Conservation (phyloP, 2,113 vertebrate genomes). For the Eptesicus fuscus region DNA sequence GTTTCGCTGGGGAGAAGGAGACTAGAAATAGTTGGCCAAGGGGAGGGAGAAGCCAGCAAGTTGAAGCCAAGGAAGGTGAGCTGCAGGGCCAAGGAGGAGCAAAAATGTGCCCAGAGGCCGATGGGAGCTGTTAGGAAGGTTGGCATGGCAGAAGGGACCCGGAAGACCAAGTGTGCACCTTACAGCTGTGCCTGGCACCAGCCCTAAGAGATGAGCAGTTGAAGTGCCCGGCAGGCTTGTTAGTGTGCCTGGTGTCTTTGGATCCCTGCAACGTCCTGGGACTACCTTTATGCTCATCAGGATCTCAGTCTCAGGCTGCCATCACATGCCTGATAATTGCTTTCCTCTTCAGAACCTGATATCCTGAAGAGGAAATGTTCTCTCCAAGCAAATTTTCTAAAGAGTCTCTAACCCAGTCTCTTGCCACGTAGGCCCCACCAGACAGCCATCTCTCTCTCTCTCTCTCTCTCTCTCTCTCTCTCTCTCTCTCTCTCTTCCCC, state of each 20-base stretch:
- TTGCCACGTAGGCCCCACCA: neutral
- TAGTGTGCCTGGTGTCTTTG: fast-evolving
- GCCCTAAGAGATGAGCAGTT: neutral
- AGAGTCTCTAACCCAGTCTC: neutral
- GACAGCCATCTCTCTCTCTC: neutral
- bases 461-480: neutral
- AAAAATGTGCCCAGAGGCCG: neutral
- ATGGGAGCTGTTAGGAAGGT: neutral
- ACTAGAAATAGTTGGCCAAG: neutral
- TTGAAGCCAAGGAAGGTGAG: neutral
- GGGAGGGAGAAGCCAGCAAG: neutral
- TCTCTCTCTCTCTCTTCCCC: no score
- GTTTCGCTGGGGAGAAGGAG: neutral
- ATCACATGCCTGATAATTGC: neutral
- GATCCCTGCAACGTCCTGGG: neutral
- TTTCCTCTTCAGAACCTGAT: neutral
- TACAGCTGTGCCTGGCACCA: neutral
- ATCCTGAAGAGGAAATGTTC: neutral
- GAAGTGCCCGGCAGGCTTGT: neutral
- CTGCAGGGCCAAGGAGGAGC: neutral
- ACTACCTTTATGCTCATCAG: neutral
- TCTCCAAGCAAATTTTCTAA: neutral
- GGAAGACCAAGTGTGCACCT: neutral
- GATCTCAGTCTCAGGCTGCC: neutral
- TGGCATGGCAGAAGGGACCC: neutral